Percentiles rank a stretch among this genome's conserved stretches.
Conservation (phyloP, 2,888 invertebrate genomes). For the Philonicus albiceps region DNA sequence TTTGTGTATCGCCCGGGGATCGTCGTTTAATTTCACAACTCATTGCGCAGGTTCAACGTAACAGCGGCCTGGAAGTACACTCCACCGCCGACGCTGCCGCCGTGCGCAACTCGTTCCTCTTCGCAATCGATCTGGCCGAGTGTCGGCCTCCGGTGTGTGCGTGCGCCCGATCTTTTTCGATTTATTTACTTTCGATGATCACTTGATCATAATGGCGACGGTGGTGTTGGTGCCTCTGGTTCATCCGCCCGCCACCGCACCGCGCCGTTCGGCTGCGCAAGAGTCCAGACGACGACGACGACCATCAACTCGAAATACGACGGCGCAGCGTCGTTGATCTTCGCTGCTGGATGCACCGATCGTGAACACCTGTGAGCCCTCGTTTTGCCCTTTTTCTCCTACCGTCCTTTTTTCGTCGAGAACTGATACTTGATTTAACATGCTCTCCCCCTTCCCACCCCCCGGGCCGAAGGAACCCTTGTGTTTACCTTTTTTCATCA, state of each 20-base stretch:
- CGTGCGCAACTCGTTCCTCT: slow-evolving; percentile 42
- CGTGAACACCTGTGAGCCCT: slow-evolving; percentile 54
- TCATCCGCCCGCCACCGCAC: background rate
- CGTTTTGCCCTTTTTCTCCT: slow-evolving; percentile 46
- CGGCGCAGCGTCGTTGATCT: slow-evolving; percentile 12
- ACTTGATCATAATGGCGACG: slow-evolving; percentile 11
- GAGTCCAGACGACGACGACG: slow-evolving; percentile 7
- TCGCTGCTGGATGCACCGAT: slow-evolving; percentile 46
- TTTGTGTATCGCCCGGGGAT: slow-evolving; percentile 30
- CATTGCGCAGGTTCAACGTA: slow-evolving; percentile 41
- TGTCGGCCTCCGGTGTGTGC: slow-evolving; percentile 29
- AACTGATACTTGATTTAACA: slow-evolving; percentile 42
- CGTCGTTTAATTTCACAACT: slow-evolving; percentile 46
- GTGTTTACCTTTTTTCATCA: slow-evolving; percentile 40
- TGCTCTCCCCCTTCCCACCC: background rate
- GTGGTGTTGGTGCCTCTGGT: slow-evolving; percentile 5
- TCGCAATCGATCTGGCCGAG: slow-evolving; percentile 42
- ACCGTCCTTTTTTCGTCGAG: slow-evolving; percentile 37
- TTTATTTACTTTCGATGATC: slow-evolving; percentile 35
- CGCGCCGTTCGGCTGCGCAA: background rate
- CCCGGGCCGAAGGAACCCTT: background rate
- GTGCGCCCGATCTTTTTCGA: slow-evolving; percentile 8
- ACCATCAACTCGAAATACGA: slow-evolving; percentile 5
- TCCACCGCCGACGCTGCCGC: no score
- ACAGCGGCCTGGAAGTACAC: background rate